Base-by-base conservation (phyloP, 2,113 vertebrate species). In the Erinaceus europaeus region DNA sequence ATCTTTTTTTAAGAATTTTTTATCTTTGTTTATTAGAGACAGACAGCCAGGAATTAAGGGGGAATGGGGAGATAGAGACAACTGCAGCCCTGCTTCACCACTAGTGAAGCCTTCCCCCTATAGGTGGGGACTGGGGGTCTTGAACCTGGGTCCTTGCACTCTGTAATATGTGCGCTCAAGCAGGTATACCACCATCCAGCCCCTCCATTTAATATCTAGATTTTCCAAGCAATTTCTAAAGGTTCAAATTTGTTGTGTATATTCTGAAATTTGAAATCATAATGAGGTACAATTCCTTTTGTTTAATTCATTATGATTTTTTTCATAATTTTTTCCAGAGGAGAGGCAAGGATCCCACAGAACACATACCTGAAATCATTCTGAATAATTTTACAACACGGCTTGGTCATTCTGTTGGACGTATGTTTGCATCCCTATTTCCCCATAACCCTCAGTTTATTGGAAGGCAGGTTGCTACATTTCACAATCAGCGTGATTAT, bases 401-500 rank as follows among this genome's bases (percentile, higher is more conserved):
- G 15, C 97, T 99, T 0, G 99, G 99, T 40, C 99, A 99, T 94
- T 98, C 96, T 73, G 50, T 99, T 18, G 99, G 99, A 52, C 98
- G 99, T 14, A 96, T 99, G 97, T 97, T 99, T 46, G 99, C 99
- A 3, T 98, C 98, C 32, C 98, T 99, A 38, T 99, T 99, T 90
- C 98, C 99, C 25, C 98, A 99, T 1, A 97, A 99, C 79, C 99
- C 99, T 34, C 98, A 99, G 61, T 99, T 99, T 94, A 95, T 98
- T 55, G 99, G 99, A 79, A 98, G 99, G 91, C 99, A 99, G 91
- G 99, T 99, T 27, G 99, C 98, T 52, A 99, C 99, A 8, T 99
- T 99, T 94, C 99, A 99, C 94, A 99, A 99, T 96, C 99, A 99
- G 90, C 96, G 99, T 84, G 99, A 99, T 95, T 99, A 99, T 92